Base-by-base conservation (phyloP, 2,888 invertebrate genomes). In the Pachymerium ferrugineum region DNA sequence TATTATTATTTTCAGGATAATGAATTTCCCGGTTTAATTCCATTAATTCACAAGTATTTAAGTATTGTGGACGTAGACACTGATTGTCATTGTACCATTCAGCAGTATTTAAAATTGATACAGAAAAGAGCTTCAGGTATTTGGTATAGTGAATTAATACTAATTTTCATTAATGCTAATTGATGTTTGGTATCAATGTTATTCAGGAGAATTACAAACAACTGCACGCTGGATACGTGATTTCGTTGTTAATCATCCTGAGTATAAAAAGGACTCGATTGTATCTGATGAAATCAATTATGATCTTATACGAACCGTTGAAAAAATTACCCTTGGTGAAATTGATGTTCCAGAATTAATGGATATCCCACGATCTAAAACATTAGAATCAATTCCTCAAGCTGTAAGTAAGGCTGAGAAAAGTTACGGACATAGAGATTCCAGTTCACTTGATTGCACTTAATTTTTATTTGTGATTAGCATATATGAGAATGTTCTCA, bases 11-110 rank as follows among this genome's bases (percentile, higher is more conserved):
- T 25, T 14, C 78, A 93, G 91, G 89, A 89, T 75, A 91, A 90
- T 74, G 89, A 90, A 76, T 99, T 98, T 85, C 96, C 97, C 28
- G 99, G 99, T 0, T 86, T 99, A 79, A 89, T 97, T 77, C 93
- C 97, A 3, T 85, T 99, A 78, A 94, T 99, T 76, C 92, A 94
- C 82, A 93, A 92, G 79, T 99, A 96, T 84, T 86, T 99, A 79
- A 91, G 91, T 77, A 92, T 92, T 75, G 94, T 97, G 89, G 97
- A 99, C 83, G 93, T 97, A 71, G 99, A 99, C 85, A 95, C 97
- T 1, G 98, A 98, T 83, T 98, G 97, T 47, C 93, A 94, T 83
- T 98, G 98, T 85, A 95, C 96, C 8, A 92, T 99, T 80, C 92
- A 93, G 83, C 94, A 97, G 84, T 99, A 99, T 85, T 87, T 99